These are phyloP conservation scores for Dendrolimus punctatus DNA, from an alignment of 1,140 invertebrate genomes.

Conservation along the genomic window DNA sequence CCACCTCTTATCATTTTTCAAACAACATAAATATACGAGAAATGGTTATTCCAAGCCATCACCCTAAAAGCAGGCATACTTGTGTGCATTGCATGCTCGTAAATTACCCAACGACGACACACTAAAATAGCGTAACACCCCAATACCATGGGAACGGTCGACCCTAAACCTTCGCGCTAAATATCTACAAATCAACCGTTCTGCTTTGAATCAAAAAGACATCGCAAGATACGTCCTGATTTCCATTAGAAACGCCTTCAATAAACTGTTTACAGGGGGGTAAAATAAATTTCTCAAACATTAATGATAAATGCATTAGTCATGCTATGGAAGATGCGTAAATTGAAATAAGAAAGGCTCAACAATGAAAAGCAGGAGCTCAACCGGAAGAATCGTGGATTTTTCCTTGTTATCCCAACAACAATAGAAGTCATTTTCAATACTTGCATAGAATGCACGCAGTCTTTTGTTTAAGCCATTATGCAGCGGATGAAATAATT, in stretches of 20 bases:
- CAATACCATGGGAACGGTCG: constrained; percentile 49
- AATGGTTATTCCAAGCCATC: constrained; percentile 49
- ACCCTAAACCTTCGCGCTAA: constrained; percentile 39
- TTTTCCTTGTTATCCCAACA: constrained; percentile 56
- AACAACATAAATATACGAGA: constrained; percentile 48
- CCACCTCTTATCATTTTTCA: constrained; percentile 42
- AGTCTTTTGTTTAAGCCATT: constrained; percentile 65
- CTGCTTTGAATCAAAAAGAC: constrained; percentile 54
- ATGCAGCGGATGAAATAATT: constrained; percentile 62
- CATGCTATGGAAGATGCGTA: constrained; percentile 51
- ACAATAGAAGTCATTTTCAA: constrained; percentile 47
- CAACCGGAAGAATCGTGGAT: constrained; percentile 48
- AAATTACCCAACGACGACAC: constrained; percentile 57
- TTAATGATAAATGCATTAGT: constrained; percentile 54
- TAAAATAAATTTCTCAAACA: constrained; percentile 35
- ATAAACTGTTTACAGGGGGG: constrained; percentile 50
- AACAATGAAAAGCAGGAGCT: constrained; percentile 36
- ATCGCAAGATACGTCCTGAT: constrained; percentile 36
- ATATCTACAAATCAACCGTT: constrained; percentile 53
- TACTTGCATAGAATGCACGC: constrained; percentile 39
- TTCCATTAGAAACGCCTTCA: constrained; percentile 50
- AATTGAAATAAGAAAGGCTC: constrained; percentile 46
- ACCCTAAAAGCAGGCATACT: constrained; percentile 50
- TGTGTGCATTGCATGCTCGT: constrained; percentile 47
- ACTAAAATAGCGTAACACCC: constrained; percentile 69